These are phyloP conservation scores for Falco berigora DNA, from an alignment of 2,797 vertebrate genomes.

Conservation along the genomic window DNA sequence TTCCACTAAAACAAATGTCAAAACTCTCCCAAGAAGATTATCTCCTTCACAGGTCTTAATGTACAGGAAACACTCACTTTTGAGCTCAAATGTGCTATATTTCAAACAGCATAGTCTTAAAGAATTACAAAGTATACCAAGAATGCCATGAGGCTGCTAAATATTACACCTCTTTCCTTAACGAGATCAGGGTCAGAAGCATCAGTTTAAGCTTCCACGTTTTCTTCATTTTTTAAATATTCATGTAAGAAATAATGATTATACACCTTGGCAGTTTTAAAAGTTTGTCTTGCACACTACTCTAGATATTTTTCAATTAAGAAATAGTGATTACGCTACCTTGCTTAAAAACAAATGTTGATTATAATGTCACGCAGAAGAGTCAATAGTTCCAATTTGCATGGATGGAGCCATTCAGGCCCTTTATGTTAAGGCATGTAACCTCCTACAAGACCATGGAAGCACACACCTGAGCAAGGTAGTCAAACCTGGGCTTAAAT, in stretches of 20 bases:
- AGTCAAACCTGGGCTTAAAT: not conserved
- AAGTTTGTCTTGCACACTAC: not conserved
- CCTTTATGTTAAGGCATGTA: not conserved
- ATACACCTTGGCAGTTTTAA: not conserved
- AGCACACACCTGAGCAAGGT: not conserved
- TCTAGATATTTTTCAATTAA: not conserved
- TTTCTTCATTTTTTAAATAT: not conserved
- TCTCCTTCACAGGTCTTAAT: not conserved
- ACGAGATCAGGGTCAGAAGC: not conserved
- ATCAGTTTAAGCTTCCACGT: not conserved
- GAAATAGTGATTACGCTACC: accelerated
- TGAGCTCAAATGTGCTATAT: not conserved
- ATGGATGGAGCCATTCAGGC: not conserved
- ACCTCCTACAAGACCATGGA: not conserved
- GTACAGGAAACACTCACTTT: not conserved
- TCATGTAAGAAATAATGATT: not conserved
- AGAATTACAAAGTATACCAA: not conserved
- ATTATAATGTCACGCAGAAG: not conserved
- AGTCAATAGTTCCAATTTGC: not conserved
- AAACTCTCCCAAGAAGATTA: not conserved
- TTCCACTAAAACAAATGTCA: not conserved
- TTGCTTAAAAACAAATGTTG: not conserved
- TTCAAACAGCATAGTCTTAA: not conserved
- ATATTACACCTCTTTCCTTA: not conserved
- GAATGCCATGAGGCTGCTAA: not conserved